A percentile compares a stretch with the other conserved stretches of the same genome.
Evolutionary conservation across 2,888 invertebrate species (phyloP).

Genomic region (Clivina fossor): DNA sequence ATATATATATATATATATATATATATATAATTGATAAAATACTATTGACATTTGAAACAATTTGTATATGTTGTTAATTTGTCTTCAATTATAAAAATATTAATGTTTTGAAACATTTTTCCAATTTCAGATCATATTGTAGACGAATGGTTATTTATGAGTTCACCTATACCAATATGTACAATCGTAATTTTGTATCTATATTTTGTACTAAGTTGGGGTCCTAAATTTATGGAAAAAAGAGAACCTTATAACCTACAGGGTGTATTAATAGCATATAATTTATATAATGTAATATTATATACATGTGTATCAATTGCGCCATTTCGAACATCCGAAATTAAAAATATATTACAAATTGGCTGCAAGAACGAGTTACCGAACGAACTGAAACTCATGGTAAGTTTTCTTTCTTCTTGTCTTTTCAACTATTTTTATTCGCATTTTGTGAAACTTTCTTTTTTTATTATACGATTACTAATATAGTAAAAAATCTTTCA

Average conservation of each 20-base stretch:
- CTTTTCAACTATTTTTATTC: too few relatives aligned
- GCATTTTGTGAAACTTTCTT: too few relatives aligned
- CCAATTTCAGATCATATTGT: constrained; percentile 72
- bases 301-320: constrained; percentile 71
- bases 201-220: constrained; percentile 72
- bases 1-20: too few relatives aligned
- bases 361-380: constrained; percentile 44
- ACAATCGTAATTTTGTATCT: constrained; percentile 67
- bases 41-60: too few relatives aligned
- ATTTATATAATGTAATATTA: constrained; percentile 84
- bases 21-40: too few relatives aligned
- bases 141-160: constrained; percentile 77
- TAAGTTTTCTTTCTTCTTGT: too few relatives aligned
- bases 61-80: too few relatives aligned
- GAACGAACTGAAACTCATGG: constrained; percentile 37
- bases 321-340: constrained; percentile 49
- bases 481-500: too few relatives aligned
- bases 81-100: too few relatives aligned
- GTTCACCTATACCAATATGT: constrained; percentile 70
- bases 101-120: too few relatives aligned
- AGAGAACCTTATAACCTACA: constrained; percentile 73
- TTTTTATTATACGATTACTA: too few relatives aligned
- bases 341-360: constrained; percentile 42
- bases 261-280: constrained; percentile 74
- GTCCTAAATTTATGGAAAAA: constrained; percentile 76